Evolutionary conservation across 92 coral and sea anemone species (phyloP).

Genomic region (Desmophyllum pertusum): DNA sequence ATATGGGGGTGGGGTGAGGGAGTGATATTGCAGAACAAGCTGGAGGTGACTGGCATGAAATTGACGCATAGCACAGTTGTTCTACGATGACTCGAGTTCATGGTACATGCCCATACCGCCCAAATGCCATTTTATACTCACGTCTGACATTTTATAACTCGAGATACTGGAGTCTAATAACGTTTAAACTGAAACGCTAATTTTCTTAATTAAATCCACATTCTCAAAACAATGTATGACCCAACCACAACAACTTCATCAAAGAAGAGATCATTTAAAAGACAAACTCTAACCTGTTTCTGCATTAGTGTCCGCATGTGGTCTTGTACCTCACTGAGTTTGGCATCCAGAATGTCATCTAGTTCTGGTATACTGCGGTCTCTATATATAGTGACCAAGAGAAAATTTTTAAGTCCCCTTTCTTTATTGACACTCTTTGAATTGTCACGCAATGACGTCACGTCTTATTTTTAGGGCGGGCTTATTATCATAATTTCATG

Average conservation of each 20-base stretch:
- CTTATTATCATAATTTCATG: too few relatives aligned
- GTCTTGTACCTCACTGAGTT: conserved; percentile 82
- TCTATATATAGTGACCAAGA: conserved; percentile 29
- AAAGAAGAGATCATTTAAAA: not conserved
- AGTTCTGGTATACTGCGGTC: conserved; percentile 91
- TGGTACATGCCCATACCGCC: too few relatives aligned
- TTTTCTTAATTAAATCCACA: not conserved
- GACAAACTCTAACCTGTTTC: conserved; percentile 73
- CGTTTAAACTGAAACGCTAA: not conserved
- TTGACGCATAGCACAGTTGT: not conserved
- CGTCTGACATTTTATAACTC: too few relatives aligned
- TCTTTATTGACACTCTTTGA: too few relatives aligned
- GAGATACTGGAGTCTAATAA: too few relatives aligned
- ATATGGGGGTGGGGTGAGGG: too few relatives aligned
- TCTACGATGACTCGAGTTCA: not conserved
- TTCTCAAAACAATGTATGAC: not conserved
- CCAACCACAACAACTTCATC: not conserved
- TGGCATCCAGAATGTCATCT: conserved; percentile 87
- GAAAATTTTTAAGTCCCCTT: too few relatives aligned
- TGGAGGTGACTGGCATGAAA: not conserved
- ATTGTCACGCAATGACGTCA: not conserved
- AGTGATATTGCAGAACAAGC: too few relatives aligned
- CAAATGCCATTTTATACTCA: too few relatives aligned
- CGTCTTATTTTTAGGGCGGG: too few relatives aligned
- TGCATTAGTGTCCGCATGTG: conserved; percentile 90